phyloP scores from a whole-genome alignment of 2,888 invertebrate species.

The Limnephilus auricula region DNA sequence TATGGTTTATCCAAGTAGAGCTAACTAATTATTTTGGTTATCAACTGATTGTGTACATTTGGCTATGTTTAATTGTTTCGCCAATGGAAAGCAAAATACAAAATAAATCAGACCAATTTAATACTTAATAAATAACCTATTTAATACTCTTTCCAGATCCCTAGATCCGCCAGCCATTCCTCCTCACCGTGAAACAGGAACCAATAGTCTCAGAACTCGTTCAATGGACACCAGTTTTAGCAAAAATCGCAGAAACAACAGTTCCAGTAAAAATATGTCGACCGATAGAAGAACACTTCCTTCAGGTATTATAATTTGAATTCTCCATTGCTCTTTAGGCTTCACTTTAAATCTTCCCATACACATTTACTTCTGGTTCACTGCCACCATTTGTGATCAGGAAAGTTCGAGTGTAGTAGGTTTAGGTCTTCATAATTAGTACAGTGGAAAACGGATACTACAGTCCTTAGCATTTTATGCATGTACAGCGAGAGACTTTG shows the following conservation, averaged over 20 bases:
- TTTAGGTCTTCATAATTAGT: too few species aligned
- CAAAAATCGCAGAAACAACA: slow-evolving; percentile 78
- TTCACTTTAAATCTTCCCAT: neutral
- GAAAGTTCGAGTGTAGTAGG: too few species aligned
- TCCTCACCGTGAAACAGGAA: slow-evolving; percentile 82
- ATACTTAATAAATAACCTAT: too few species aligned
- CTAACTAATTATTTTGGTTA: neutral
- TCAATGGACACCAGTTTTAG: slow-evolving; percentile 91
- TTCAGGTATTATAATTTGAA: slow-evolving; percentile 76
- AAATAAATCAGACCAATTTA: slow-evolving; percentile 2
- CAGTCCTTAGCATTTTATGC: too few species aligned
- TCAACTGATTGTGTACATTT: neutral
- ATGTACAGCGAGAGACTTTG: too few species aligned
- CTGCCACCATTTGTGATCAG: too few species aligned
- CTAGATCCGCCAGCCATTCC: slow-evolving; percentile 85
- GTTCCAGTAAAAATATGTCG: slow-evolving; percentile 78
- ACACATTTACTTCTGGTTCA: neutral
- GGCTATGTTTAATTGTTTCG: neutral
- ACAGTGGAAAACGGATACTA: too few species aligned
- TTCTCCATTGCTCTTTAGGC: neutral
- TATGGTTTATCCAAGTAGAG: neutral
- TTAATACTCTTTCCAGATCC: slow-evolving; percentile 70
- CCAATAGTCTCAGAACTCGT: slow-evolving; percentile 87
- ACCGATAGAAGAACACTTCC: slow-evolving; percentile 86
- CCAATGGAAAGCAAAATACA: neutral